Base-by-base conservation (phyloP, 2,888 invertebrate species). In the Drosophila sordidula region DNA sequence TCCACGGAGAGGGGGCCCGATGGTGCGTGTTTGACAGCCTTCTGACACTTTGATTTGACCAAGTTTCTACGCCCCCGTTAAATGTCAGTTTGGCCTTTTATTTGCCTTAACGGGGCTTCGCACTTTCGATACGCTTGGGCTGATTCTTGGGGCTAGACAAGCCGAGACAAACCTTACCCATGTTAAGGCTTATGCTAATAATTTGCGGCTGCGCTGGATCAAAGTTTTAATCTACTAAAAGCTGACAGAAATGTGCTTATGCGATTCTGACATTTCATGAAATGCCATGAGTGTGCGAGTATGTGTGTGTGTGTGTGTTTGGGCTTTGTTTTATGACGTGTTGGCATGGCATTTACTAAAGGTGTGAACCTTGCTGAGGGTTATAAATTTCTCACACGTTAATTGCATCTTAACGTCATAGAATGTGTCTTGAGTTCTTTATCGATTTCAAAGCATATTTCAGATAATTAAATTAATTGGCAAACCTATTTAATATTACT, bases 221-320 rank as follows among this genome's bases (percentile, higher is more conserved):
- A 75, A 82, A 73, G 57, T 82, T 85, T 80, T 85, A 85, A 87
- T 85, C 87, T 70, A 69, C 83, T 80, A 78, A 85, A 87, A 75
- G 87, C 83, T 59, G 76, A 52, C 56, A 57, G 51, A 65, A 67
- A 70, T 69, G 58, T 62, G 80, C 69, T 78, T 80, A 65, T 67
- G 42, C 45, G 66, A 69, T 69, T 63, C 52, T 55, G 69, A 59
- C 73, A 65, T 64, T 77, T 68, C 80, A 75, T 56, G 22, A 59
- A 62, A 59, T 47, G 32, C 3, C 18, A 14, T 36, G 14, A 25
- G 36, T 46, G 16, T 8, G 14, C 26, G 9, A 18, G 18, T 4
- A 57, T 38, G n/a, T 32, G 29, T 6, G 12, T 11, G 32, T 49
- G 57, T 3, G 55, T 39, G 22, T 45, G 47, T 29, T 11, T 39